These are phyloP conservation scores for Tympanuchus pallidicinctus DNA, from an alignment of 2,113 vertebrate genomes.

Conservation along the genomic window DNA sequence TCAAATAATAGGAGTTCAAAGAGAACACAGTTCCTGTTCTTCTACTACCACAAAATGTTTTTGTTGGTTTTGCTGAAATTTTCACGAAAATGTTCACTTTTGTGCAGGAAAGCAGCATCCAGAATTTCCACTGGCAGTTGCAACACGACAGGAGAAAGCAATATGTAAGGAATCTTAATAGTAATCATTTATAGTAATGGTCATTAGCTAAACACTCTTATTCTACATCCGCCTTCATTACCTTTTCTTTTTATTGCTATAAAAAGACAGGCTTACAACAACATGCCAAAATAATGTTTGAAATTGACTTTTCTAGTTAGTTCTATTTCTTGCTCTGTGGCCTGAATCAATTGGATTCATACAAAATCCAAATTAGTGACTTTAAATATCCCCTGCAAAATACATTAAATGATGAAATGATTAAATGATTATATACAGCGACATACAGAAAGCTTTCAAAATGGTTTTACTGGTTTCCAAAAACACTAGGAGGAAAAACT, in stretches of 20 bases:
- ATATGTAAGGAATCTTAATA: neutral
- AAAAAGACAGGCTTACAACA: neutral
- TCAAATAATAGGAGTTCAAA: slow-evolving; percentile 34
- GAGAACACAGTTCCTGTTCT: neutral
- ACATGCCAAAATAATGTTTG: neutral
- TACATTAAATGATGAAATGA: neutral
- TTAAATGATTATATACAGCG: neutral
- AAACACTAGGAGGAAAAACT: neutral
- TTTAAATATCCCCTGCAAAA: neutral
- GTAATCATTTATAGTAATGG: neutral
- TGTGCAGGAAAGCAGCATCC: neutral
- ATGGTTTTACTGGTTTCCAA: neutral
- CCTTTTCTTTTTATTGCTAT: neutral
- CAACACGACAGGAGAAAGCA: neutral
- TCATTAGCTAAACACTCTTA: neutral
- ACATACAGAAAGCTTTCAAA: neutral
- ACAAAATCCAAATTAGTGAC: slow-evolving; percentile 15
- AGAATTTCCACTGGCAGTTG: neutral
- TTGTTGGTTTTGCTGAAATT: neutral
- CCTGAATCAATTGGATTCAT: neutral
- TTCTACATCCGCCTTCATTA: neutral
- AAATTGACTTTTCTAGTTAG: neutral
- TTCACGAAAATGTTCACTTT: neutral
- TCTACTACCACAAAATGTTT: neutral
- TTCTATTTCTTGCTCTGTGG: slow-evolving; percentile 1